A percentile compares a stretch with the other conserved stretches of the same genome.
These are phyloP conservation scores for Theocolax elegans DNA, from an alignment of 1,140 invertebrate genomes.

Conservation along the genomic window DNA sequence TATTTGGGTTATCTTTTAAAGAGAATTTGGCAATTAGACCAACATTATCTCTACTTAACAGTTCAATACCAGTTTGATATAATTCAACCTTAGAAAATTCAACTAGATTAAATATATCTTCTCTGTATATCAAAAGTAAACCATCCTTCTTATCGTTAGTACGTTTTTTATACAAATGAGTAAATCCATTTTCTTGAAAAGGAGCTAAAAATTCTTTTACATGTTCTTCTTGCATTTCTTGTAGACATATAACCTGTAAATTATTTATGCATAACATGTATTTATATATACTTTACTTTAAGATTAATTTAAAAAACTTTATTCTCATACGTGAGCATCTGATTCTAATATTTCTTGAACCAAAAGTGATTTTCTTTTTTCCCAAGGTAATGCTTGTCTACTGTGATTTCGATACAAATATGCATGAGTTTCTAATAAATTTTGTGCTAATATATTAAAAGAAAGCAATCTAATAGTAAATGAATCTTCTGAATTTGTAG, in stretches of 20 bases:
- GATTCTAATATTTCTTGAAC: constrained; percentile 77
- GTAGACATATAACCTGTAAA: constrained; percentile 81
- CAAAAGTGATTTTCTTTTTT: constrained; percentile 74
- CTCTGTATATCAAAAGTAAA: constrained; percentile 57
- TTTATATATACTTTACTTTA: no score
- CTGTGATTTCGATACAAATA: constrained; percentile 79
- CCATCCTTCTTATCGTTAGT: constrained; percentile 62
- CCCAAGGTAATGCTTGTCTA: constrained; percentile 75
- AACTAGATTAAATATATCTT: constrained; percentile 54
- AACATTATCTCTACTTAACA: constrained; percentile 89
- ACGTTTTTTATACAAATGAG: constrained; percentile 65
- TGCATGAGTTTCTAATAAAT: constrained; percentile 78
- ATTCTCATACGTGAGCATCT: constrained; percentile 78
- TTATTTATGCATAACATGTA: constrained; percentile 12
- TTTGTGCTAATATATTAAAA: constrained; percentile 91
- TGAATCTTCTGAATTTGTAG: constrained; percentile 44
- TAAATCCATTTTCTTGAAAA: constrained; percentile 63
- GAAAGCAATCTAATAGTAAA: constrained; percentile 70
- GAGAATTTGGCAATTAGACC: constrained; percentile 82
- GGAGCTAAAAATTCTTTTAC: constrained; percentile 72
- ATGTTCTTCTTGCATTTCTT: constrained; percentile 88
- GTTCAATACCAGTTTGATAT: constrained; percentile 65
- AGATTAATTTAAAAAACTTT: constrained; percentile 1
- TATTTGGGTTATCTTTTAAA: constrained; percentile 63
- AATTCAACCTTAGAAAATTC: constrained; percentile 68